Conservation (phyloP, 1,140 invertebrate genomes). For the Ganaspis sp. region DNA sequence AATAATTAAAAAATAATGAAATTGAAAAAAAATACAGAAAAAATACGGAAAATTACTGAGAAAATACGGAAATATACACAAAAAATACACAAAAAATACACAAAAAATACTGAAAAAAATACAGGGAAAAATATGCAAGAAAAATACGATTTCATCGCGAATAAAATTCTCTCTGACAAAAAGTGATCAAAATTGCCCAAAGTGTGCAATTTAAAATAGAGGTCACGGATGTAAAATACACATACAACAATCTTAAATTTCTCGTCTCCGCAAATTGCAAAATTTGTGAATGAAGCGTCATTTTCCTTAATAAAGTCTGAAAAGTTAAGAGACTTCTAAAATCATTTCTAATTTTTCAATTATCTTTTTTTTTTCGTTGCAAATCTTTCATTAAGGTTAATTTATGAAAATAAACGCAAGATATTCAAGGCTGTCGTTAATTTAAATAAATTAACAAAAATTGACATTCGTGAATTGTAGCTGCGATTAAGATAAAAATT, state of each 20-base stretch:
- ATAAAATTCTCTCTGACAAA: neutral
- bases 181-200: neutral
- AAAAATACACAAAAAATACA: too few relatives aligned
- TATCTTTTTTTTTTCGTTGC: neutral
- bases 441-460: neutral
- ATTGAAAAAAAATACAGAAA: too few relatives aligned
- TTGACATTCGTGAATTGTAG: conserved; percentile 1
- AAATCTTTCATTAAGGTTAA: neutral
- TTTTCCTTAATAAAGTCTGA: neutral
- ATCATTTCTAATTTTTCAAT: conserved; percentile 7
- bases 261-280: neutral
- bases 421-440: neutral
- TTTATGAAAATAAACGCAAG: conserved; percentile 4
- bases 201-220: neutral
- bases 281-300: neutral
- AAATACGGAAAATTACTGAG: too few relatives aligned
- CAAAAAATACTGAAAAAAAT: too few relatives aligned
- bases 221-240: neutral
- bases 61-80: too few relatives aligned
- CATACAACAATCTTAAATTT: neutral
- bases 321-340: conserved; percentile 1
- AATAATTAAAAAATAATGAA: too few relatives aligned
- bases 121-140: too few relatives aligned
- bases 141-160: too few relatives aligned
- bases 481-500: neutral